Conservation (phyloP, 1,140 invertebrate genomes). For the Halictus rubicundus region DNA sequence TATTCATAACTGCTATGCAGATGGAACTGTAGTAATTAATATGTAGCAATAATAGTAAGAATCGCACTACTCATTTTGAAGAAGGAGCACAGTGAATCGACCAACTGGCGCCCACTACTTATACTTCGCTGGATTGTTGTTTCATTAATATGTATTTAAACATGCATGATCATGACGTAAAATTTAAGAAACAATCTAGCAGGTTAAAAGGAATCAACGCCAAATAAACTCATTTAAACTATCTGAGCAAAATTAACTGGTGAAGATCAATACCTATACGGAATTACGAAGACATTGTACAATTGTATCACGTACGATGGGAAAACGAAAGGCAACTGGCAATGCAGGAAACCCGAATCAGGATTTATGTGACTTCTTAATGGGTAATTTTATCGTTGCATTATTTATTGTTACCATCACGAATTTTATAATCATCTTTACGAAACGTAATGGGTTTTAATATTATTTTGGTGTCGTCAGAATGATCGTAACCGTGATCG, state of each 20-base stretch:
- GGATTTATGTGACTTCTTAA: conserved; percentile 84
- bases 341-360: conserved; percentile 81
- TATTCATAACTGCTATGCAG: too few relatives aligned
- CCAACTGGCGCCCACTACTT: neutral
- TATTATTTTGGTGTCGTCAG: neutral
- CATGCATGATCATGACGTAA: too few relatives aligned
- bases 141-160: too few relatives aligned
- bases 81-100: neutral
- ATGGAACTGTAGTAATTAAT: neutral
- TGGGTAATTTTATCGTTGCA: conserved; percentile 67
- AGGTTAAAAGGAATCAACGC: too few relatives aligned
- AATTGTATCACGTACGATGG: conserved; percentile 75
- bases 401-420: neutral
- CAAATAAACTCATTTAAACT: neutral
- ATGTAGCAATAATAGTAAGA: neutral
- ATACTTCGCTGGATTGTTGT: too few relatives aligned
- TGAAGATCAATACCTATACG: neutral
- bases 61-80: neutral
- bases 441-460: neutral
- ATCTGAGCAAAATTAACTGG: conserved; percentile 14
- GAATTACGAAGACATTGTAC: neutral
- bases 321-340: conserved; percentile 83
- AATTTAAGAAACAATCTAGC: too few relatives aligned
- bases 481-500: too few relatives aligned
- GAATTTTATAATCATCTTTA: neutral